Percentiles rank a stretch among this genome's conserved stretches.
Conservation (phyloP, 2,888 invertebrate genomes). For the Conistra vaccinii region DNA sequence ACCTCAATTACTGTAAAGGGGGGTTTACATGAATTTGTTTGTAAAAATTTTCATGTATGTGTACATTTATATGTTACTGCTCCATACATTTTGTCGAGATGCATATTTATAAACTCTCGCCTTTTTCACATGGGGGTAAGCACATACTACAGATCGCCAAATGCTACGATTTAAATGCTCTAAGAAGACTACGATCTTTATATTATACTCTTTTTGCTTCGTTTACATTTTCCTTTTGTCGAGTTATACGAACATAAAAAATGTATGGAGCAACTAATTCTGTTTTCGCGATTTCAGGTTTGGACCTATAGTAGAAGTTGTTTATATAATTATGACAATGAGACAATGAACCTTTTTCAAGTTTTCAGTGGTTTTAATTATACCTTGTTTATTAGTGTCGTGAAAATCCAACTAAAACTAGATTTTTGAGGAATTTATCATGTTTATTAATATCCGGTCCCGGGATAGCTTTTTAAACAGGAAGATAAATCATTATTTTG, state of each 20-base stretch:
- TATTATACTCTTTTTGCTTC: too few relatives aligned
- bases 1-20: slow-evolving; percentile 32
- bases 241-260: too few relatives aligned
- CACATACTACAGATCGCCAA: neutral
- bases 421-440: too few relatives aligned
- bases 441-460: too few relatives aligned
- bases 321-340: neutral
- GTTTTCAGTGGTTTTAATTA: neutral
- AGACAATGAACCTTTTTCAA: neutral
- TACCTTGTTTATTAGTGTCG: neutral
- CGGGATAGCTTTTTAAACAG: too few relatives aligned
- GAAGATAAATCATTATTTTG: too few relatives aligned
- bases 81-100: neutral
- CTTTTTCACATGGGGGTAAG: neutral
- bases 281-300: neutral
- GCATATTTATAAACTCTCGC: neutral
- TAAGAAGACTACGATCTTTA: too few relatives aligned
- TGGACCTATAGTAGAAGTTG: neutral
- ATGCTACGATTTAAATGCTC: neutral
- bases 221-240: too few relatives aligned
- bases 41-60: too few relatives aligned
- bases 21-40: slow-evolving; percentile 23
- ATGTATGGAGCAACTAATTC: neutral
- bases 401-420: neutral
- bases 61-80: too few relatives aligned